phyloP scores from a whole-genome alignment of 2,797 vertebrate genomes.

The Buceros bicornis region DNA sequence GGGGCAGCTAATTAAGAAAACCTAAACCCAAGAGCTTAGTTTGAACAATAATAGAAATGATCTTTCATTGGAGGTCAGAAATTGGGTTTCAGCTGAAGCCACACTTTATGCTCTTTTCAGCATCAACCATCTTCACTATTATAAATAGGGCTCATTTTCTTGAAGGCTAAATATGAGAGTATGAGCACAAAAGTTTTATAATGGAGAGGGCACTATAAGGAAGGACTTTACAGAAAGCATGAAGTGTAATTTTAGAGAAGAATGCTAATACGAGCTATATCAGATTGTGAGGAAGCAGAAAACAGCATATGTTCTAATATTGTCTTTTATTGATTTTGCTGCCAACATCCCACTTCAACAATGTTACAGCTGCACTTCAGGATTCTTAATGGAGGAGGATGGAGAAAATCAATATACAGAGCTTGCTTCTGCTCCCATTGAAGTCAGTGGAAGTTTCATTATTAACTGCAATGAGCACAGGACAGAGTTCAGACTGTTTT shows the following conservation, averaged over 20 bases:
- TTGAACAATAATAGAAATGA: conserved; percentile 7
- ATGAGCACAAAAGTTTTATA: conserved; percentile 25
- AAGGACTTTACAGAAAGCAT: conserved; percentile 51
- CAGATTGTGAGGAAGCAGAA: conserved; percentile 59
- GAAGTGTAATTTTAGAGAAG: conserved; percentile 53
- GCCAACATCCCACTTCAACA: conserved; percentile 71
- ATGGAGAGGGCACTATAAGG: conserved; percentile 35
- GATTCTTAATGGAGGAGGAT: conserved; percentile 68
- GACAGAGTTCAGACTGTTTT: conserved; percentile 54
- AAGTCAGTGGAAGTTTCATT: conserved; percentile 56
- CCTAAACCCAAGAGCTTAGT: not conserved
- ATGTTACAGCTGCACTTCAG: conserved; percentile 63
- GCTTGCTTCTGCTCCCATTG: conserved; percentile 54
- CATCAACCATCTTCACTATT: not conserved
- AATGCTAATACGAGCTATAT: conserved; percentile 55
- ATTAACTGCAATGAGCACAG: conserved; percentile 59
- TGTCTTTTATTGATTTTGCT: conserved; percentile 76
- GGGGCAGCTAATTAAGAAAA: not conserved
- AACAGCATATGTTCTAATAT: conserved; percentile 69
- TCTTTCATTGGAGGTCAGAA: not conserved
- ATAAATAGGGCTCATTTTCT: conserved; percentile 22
- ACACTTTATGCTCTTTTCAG: not conserved
- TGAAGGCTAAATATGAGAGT: conserved; percentile 16
- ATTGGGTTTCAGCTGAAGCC: not conserved
- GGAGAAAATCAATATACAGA: conserved; percentile 76